A percentile compares a stretch with the other conserved stretches of the same genome.
Evolutionary conservation across 2,888 invertebrate genomes (phyloP).

Genomic region (Glomeris marginata): DNA sequence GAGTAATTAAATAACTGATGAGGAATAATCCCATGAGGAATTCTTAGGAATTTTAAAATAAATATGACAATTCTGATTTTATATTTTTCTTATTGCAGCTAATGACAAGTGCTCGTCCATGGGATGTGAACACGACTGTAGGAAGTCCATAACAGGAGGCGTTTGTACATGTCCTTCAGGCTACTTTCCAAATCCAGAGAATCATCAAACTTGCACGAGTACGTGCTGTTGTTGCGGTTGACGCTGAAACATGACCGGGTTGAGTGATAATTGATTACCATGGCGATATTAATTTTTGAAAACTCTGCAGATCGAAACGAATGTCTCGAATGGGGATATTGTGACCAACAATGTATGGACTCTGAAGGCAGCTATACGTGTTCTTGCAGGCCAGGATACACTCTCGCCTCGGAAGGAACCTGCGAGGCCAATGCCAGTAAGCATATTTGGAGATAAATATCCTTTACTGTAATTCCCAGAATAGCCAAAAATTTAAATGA

Average conservation of each 20-base stretch:
- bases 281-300: background rate
- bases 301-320: slow-evolving; percentile 63
- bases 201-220: slow-evolving; percentile 62
- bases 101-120: slow-evolving; percentile 64
- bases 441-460: slow-evolving; percentile 13
- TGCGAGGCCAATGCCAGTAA: slow-evolving; percentile 27
- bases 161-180: slow-evolving; percentile 79
- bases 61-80: background rate
- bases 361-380: slow-evolving; percentile 67
- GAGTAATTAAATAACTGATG: too few species aligned
- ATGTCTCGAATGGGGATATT: slow-evolving; percentile 80
- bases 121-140: slow-evolving; percentile 81
- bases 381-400: slow-evolving; percentile 64
- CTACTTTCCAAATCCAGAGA: slow-evolving; percentile 62
- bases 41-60: too few species aligned
- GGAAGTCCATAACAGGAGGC: slow-evolving; percentile 75
- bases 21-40: too few species aligned
- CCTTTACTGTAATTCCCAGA: too few species aligned
- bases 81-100: slow-evolving; percentile 35
- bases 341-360: slow-evolving; percentile 88
- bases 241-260: background rate
- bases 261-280: background rate
- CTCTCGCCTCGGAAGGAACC: slow-evolving; percentile 37
- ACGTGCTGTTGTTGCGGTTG: too few species aligned
- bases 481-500: too few species aligned